Evolutionary conservation across 1,140 invertebrate species (phyloP).

Genomic region (Oryzaephilus surinamensis): DNA sequence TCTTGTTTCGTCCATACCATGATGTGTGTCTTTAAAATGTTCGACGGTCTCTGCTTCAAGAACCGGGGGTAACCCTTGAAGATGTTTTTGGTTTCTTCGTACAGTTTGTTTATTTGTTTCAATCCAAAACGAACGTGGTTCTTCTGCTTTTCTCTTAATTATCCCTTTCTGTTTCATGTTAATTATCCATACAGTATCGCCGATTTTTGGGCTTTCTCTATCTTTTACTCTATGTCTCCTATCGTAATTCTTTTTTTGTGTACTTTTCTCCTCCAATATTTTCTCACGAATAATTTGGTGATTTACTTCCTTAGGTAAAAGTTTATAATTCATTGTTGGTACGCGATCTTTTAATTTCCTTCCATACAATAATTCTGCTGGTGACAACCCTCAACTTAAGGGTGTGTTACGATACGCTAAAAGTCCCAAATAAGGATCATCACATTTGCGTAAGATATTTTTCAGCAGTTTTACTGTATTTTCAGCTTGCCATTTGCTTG

Average conservation of each 20-base stretch:
- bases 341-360: neutral
- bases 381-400: slow-evolving; percentile 3
- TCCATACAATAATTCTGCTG: slow-evolving; percentile 3
- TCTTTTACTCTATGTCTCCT: neutral
- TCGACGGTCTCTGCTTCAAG: too few relatives aligned
- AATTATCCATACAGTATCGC: slow-evolving; percentile 3
- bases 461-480: slow-evolving; percentile 5
- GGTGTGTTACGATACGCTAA: slow-evolving; percentile 3
- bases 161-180: slow-evolving; percentile 1
- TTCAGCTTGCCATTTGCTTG: slow-evolving; percentile 7
- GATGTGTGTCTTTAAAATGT: too few relatives aligned
- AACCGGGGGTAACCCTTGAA: neutral
- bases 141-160: neutral
- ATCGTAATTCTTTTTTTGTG: slow-evolving; percentile 3
- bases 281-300: neutral
- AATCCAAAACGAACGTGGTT: slow-evolving; percentile 1
- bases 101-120: neutral
- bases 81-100: slow-evolving; percentile 1
- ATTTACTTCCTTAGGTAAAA: neutral
- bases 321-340: neutral
- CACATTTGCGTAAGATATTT: slow-evolving; percentile 1
- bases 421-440: slow-evolving; percentile 1
- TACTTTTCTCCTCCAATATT: neutral
- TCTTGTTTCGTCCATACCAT: too few relatives aligned
- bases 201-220: neutral